phyloP scores from a whole-genome alignment of 2,797 vertebrate species.

The Acanthurus lineatus region DNA sequence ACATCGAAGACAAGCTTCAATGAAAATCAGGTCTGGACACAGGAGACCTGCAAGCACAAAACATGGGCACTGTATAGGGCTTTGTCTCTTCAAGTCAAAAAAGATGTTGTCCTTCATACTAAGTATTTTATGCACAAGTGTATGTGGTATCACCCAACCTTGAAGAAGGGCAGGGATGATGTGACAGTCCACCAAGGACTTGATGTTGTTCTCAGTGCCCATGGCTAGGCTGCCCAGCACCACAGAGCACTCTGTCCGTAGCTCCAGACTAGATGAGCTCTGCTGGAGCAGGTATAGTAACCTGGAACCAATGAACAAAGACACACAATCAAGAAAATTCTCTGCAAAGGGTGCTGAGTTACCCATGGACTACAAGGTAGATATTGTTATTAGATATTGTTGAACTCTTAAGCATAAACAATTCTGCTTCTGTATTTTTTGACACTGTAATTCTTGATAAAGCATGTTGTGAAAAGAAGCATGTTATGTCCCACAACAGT shows the following conservation, averaged over 20 bases:
- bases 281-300: constrained; percentile 98
- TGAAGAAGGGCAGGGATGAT: constrained; percentile 98
- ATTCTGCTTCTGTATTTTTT: neutral
- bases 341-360: neutral
- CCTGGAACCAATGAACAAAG: constrained; percentile 80
- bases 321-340: neutral
- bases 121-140: neutral
- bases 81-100: neutral
- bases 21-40: constrained; percentile 94
- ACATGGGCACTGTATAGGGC: neutral
- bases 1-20: constrained; percentile 97
- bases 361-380: neutral
- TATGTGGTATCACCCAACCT: constrained; percentile 84
- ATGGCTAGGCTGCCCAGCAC: constrained; percentile 98
- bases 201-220: constrained; percentile 99
- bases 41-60: constrained; percentile 87
- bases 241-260: constrained; percentile 96
- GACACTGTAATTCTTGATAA: no score
- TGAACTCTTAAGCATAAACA: neutral
- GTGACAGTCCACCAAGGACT: constrained; percentile 99
- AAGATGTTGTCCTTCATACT: neutral
- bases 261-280: constrained; percentile 92
- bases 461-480: neutral
- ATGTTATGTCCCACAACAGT: neutral
- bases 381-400: neutral